phyloP scores from a whole-genome alignment of 2,113 vertebrate species.

The Corvus moneduloides region DNA sequence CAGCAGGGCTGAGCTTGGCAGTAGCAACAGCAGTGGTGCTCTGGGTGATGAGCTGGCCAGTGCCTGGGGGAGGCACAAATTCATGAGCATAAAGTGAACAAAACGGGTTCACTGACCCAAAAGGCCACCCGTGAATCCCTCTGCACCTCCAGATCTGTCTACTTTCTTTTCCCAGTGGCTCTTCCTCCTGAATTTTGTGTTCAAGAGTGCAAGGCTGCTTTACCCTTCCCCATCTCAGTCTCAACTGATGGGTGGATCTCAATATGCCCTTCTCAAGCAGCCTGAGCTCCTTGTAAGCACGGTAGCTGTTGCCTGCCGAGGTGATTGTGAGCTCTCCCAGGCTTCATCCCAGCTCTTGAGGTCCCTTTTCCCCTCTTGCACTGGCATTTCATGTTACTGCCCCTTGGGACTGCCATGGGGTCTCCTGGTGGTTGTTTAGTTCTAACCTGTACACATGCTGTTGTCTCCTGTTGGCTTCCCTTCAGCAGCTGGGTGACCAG shows the following conservation, averaged over 20 bases:
- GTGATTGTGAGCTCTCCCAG: background rate
- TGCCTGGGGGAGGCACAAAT: background rate
- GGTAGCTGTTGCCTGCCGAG: background rate
- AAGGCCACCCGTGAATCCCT: background rate
- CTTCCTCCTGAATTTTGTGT: background rate
- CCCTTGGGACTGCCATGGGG: background rate
- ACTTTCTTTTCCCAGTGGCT: background rate
- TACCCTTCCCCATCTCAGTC: background rate
- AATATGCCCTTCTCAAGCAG: background rate
- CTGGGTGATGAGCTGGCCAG: background rate
- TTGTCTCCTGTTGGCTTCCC: background rate
- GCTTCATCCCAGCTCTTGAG: background rate
- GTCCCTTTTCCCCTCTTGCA: background rate
- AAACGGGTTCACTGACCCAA: background rate
- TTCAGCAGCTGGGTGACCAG: background rate
- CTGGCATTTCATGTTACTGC: background rate
- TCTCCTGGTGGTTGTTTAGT: background rate
- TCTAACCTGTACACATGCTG: background rate
- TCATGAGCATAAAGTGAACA: background rate
- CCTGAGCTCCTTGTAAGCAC: background rate
- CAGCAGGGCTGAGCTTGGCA: slow-evolving; percentile 3
- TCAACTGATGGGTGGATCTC: background rate
- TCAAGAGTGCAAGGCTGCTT: background rate
- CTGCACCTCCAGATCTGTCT: background rate
- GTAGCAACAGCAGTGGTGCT: background rate